Evolutionary conservation across 2,888 invertebrate species (phyloP).

Genomic region (Stegana nigrithorax): DNA sequence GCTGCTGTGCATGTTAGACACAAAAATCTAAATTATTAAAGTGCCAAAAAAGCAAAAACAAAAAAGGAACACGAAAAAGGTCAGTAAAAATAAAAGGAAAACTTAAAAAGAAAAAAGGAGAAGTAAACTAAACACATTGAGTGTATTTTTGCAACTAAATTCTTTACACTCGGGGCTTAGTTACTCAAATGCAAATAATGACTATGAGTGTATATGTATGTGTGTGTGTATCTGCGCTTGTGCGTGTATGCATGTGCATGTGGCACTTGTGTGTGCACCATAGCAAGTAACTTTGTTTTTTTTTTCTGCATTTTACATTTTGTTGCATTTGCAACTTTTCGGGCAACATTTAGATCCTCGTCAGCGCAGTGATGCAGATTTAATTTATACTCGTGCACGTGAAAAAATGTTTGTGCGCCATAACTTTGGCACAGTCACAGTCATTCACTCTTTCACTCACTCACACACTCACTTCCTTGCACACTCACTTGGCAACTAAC

Average conservation of each 20-base stretch:
- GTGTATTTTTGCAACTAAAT: slow-evolving; percentile 26
- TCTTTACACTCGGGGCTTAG: slow-evolving; percentile 15
- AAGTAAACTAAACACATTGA: slow-evolving; percentile 26
- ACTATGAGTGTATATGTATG: neutral
- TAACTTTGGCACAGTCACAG: too few species aligned
- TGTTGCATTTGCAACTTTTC: slow-evolving; percentile 33
- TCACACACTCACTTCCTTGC: neutral
- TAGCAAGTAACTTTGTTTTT: neutral
- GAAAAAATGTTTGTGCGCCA: slow-evolving; percentile 43
- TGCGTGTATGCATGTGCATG: neutral
- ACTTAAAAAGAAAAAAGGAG: slow-evolving; percentile 27
- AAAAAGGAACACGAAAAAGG: slow-evolving; percentile 14
- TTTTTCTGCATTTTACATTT: neutral
- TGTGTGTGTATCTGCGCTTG: neutral
- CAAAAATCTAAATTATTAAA: slow-evolving; percentile 64
- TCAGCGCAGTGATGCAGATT: slow-evolving; percentile 60
- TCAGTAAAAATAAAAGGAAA: slow-evolving; percentile 22
- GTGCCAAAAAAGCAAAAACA: slow-evolving; percentile 36
- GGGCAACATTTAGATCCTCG: slow-evolving; percentile 63
- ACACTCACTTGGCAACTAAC: too few species aligned
- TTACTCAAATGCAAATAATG: slow-evolving; percentile 21
- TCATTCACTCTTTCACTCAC: neutral
- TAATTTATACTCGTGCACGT: slow-evolving; percentile 63
- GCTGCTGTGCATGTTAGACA: slow-evolving; percentile 63
- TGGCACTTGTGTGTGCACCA: neutral